Evolutionary conservation across 2,113 vertebrate genomes (phyloP).

Genomic region (Coregonus clupeaformis): DNA sequence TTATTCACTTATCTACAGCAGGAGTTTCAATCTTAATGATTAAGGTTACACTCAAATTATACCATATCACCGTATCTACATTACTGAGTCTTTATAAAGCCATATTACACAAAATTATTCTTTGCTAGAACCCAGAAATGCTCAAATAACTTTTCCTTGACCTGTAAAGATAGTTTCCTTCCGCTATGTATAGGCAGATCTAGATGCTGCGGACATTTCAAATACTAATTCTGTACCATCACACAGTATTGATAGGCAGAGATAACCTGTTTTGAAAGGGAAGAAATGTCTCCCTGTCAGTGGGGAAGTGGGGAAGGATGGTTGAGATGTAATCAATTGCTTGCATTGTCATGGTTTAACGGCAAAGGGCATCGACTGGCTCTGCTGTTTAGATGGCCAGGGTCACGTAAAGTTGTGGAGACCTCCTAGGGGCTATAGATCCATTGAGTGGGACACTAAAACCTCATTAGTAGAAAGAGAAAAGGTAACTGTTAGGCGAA

Average conservation of each 20-base stretch:
- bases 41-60: conserved; percentile 42
- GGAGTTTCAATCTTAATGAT: conserved; percentile 29
- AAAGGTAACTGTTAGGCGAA: background rate
- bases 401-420: background rate
- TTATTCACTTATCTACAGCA: conserved; percentile 53
- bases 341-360: background rate
- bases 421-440: background rate
- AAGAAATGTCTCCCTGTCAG: background rate
- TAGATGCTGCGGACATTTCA: background rate
- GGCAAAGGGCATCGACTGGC: background rate
- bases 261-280: too few species aligned
- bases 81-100: conserved; percentile 52
- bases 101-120: conserved; percentile 17
- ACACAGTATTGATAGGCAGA: background rate
- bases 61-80: conserved; percentile 28
- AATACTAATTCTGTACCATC: background rate
- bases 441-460: background rate
- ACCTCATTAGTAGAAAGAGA: background rate
- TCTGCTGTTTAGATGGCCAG: background rate
- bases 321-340: conserved; percentile 1
- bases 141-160: conserved; percentile 12
- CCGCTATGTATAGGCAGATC: background rate
- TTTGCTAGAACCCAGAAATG: too few species aligned
- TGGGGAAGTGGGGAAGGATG: background rate
- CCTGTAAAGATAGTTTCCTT: background rate